Base-by-base conservation (phyloP, 2,888 invertebrate genomes). In the Hedychridium roseum region DNA sequence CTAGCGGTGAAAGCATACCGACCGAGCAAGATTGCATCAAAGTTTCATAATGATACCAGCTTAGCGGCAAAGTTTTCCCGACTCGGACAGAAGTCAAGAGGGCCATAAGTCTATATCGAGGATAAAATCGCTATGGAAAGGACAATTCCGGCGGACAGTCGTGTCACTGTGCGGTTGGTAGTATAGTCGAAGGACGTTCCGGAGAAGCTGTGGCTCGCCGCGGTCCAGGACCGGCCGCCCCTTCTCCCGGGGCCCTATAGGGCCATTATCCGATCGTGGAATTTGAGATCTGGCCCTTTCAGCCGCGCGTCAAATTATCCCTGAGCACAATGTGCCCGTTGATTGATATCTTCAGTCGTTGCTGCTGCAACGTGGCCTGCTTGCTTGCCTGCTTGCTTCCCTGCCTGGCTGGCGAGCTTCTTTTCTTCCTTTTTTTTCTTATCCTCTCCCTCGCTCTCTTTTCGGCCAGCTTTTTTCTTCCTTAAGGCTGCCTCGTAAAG, bases 251-350 rank as follows among this genome's bases (percentile, higher is more conserved):
- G 64, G 67, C 50, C 61, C 57, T 56, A 55, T 54, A 58, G 62
- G 52, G 57, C 70, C 69, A 73, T 73, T 71, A 72, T 70, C 65
- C 71, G 71, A 70, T 71, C 67, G 64, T 70, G 71, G 74, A 74
- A 74, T 74, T 74, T 69, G 71, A 73, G 71, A 70, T 72, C 65
- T 67, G 70, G 66, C 68, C 67, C 71, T 74, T 74, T 74, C 73
- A 73, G 58, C 68, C 69, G 69, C 71, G 73, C 71, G 74, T 74
- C 74, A 74, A 74, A 74, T 74, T 74, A 74, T 74, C 74, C 72
- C 61, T 43, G 68, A 58, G 73, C 67, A 74, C 74, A 74, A 74
- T 74, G 72, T 61, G 71, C 70, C 66, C 68, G 73, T 74, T 74
- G 74, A 74, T 74, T 74, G 73, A 74, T 74, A 74, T 74, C 74